Evolutionary conservation across 1,140 invertebrate species (phyloP).

Genomic region (Cyclargus thomasi): DNA sequence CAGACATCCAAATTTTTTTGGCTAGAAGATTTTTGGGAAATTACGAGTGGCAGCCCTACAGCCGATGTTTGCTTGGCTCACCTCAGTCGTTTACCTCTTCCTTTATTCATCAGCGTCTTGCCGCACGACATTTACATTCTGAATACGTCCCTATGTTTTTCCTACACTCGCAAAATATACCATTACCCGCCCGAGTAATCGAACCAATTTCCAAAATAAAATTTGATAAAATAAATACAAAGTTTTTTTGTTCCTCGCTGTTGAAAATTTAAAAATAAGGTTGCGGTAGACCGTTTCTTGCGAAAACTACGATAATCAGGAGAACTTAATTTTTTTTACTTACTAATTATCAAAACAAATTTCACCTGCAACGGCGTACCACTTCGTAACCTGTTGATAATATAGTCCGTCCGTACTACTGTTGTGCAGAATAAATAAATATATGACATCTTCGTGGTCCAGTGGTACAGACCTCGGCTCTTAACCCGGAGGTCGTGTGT

Average conservation of each 20-base stretch:
- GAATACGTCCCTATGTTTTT: slow-evolving; percentile 23
- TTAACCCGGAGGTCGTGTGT: no score
- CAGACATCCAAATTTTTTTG: no score
- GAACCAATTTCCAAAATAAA: slow-evolving; percentile 1
- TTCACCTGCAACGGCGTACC: no score
- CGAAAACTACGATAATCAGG: no score
- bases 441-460: no score
- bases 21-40: neutral
- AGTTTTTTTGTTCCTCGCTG: neutral
- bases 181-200: slow-evolving; percentile 1
- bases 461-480: no score
- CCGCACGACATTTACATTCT: slow-evolving; percentile 46
- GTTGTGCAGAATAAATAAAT: no score
- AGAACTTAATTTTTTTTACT: no score
- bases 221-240: neutral
- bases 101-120: slow-evolving; percentile 53
- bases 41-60: slow-evolving; percentile 36
- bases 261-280: neutral
- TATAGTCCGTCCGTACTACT: no score
- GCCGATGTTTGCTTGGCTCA: slow-evolving; percentile 43
- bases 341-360: no score
- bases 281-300: neutral
- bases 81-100: slow-evolving; percentile 51
- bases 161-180: slow-evolving; percentile 16
- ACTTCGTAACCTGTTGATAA: no score